Percentiles rank a stretch among this genome's conserved stretches.
phyloP scores from a whole-genome alignment of 2,888 invertebrate species.

The Epirrita christyi region DNA sequence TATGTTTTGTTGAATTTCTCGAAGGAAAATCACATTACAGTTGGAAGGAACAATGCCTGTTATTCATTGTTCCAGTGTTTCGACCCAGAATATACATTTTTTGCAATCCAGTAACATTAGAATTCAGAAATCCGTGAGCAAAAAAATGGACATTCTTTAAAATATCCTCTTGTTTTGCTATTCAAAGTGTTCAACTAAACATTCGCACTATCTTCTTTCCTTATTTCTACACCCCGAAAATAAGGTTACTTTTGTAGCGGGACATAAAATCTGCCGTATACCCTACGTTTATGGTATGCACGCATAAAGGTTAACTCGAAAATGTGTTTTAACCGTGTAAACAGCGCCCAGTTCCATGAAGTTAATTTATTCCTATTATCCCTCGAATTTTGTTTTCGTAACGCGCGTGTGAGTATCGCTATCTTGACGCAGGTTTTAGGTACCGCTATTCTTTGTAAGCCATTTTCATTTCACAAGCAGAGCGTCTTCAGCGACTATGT shows the following conservation, averaged over 20 bases:
- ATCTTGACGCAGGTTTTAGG: slow-evolving; percentile 41
- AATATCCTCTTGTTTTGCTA: too few relatives aligned
- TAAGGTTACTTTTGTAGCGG: slow-evolving; percentile 2
- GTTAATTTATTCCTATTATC: slow-evolving; percentile 52
- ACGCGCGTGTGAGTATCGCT: slow-evolving; percentile 44
- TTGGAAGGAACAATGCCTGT: too few relatives aligned
- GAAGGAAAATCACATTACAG: too few relatives aligned
- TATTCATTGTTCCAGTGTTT: too few relatives aligned
- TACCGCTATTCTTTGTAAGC: slow-evolving; percentile 26
- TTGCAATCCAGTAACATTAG: too few relatives aligned
- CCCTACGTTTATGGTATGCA: slow-evolving; percentile 17
- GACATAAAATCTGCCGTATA: slow-evolving; percentile 12
- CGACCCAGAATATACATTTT: too few relatives aligned
- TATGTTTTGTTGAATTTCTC: too few relatives aligned
- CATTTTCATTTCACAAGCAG: not conserved
- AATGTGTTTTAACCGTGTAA: slow-evolving; percentile 39
- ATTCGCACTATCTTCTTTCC: not conserved
- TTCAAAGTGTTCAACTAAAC: not conserved
- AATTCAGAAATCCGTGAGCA: too few relatives aligned
- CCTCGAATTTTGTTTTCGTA: slow-evolving; percentile 48
- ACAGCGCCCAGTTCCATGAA: slow-evolving; percentile 42
- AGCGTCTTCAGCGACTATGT: not conserved
- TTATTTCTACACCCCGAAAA: not conserved
- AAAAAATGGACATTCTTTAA: too few relatives aligned
- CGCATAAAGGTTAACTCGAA: slow-evolving; percentile 1